Evolutionary conservation across 2,113 vertebrate genomes (phyloP).

Genomic region (Aplodontia rufa): DNA sequence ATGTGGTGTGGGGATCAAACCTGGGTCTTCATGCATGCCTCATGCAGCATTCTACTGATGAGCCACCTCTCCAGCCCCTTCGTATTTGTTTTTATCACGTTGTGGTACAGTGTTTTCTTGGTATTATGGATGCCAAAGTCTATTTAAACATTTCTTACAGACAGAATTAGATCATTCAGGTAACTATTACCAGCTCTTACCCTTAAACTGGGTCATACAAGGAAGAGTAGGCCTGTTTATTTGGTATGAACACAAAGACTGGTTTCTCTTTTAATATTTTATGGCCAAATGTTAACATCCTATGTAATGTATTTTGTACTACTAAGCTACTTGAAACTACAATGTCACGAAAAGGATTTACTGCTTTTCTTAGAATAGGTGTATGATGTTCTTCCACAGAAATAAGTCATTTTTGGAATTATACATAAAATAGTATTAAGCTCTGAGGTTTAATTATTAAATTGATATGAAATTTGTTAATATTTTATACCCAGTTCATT

Average conservation of each 20-base stretch:
- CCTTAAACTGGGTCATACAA: slow-evolving; percentile 30
- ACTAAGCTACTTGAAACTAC: slow-evolving; percentile 60
- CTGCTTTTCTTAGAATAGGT: slow-evolving; percentile 56
- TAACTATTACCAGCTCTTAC: slow-evolving; percentile 9
- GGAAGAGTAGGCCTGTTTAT: slow-evolving; percentile 45
- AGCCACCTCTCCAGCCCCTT: no score
- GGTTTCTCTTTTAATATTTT: slow-evolving; percentile 62
- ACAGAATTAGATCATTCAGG: slow-evolving; percentile 20
- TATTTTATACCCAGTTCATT: neutral
- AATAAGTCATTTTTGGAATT: slow-evolving; percentile 27
- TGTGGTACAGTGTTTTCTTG: slow-evolving; percentile 20
- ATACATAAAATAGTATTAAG: slow-evolving; percentile 17
- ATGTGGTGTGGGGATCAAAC: no score
- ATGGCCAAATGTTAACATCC: slow-evolving; percentile 51
- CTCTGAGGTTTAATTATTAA: slow-evolving; percentile 36
- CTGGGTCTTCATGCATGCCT: no score
- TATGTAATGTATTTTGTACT: slow-evolving; percentile 26
- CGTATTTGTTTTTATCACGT: slow-evolving; percentile 46
- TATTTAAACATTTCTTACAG: slow-evolving; percentile 42
- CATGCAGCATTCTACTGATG: no score
- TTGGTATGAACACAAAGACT: slow-evolving; percentile 50
- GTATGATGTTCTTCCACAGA: slow-evolving; percentile 11
- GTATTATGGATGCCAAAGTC: neutral
- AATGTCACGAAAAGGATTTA: slow-evolving; percentile 33
- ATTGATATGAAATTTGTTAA: neutral